These are phyloP conservation scores for Ischnura elegans DNA, from an alignment of 2,888 invertebrate species.

Conservation along the genomic window DNA sequence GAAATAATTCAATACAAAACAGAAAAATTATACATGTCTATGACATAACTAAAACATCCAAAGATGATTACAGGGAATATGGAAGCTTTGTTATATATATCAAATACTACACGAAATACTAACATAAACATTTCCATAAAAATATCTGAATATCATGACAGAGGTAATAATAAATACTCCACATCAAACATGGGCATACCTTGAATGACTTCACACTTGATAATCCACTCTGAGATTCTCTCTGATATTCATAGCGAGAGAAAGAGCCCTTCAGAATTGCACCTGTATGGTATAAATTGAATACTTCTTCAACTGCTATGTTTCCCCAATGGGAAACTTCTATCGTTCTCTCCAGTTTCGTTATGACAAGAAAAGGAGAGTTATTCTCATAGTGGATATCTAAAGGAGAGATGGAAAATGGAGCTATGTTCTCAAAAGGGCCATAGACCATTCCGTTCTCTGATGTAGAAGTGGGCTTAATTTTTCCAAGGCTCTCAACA, in stretches of 20 bases:
- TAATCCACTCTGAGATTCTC: constrained; percentile 92
- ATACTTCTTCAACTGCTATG: constrained; percentile 96
- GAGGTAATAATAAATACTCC: too few species aligned
- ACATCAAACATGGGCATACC: constrained; percentile 77
- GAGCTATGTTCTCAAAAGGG: constrained; percentile 88
- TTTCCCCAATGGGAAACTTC: constrained; percentile 99
- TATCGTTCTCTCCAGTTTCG: constrained; percentile 90
- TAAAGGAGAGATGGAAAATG: constrained; percentile 81
- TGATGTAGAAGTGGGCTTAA: constrained; percentile 88
- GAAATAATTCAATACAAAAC: neutral
- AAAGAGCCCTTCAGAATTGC: constrained; percentile 96
- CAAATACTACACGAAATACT: too few species aligned
- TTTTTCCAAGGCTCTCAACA: constrained; percentile 90
- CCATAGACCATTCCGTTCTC: constrained; percentile 94
- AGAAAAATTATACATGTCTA: too few species aligned
- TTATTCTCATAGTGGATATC: constrained; percentile 97
- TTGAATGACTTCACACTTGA: constrained; percentile 96
- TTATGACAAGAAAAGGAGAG: constrained; percentile 96
- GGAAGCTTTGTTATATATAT: neutral
- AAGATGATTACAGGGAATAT: neutral
- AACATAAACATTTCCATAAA: too few species aligned
- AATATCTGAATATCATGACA: too few species aligned
- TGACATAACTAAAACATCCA: too few species aligned
- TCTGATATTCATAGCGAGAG: constrained; percentile 98
- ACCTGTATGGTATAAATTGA: constrained; percentile 95